Base-by-base conservation (phyloP, 2,113 vertebrate genomes). In the Lichenostomus cassidix region DNA sequence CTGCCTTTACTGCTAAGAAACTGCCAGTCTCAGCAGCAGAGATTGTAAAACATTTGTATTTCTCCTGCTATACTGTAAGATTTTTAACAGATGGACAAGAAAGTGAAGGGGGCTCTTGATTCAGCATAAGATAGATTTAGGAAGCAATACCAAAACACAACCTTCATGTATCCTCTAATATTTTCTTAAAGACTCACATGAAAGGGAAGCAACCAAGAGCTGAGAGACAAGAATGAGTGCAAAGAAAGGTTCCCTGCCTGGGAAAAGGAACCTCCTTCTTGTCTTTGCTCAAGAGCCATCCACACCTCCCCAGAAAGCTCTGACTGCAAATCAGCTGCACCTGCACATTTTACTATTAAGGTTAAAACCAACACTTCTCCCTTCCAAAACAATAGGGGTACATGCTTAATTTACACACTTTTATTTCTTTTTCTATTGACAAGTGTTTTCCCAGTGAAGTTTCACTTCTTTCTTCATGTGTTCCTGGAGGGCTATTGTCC, bases 1-100 rank as follows among this genome's bases (percentile, higher is more conserved):
- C 77, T 80, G 42, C 56, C 87, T 83, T 94, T 82, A 68, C 44
- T 60, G 56, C 64, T 92, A 64, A 79, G 81, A 87, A 91, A 62
- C 47, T 82, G 87, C 44, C 83, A 87, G 49, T 78, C 69, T 78
- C 69, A 81, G 68, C 63, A 83, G 33, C 50, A 90, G 59, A 91
- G 58, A 65, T 7, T 82, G 31, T 78, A 93, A 90, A 92, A 44
- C 29, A 64, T 15, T 52, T 71, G 28, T 46, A 37, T 89, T 78
- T 86, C n/a, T 44, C 20, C 37, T 15, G 6, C n/a, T 84, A 25
- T n/a, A 31, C 15, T 46, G 9, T 49, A 73, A 83, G 35, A 60
- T 71, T 92, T 91, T 91, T 78, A 89, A 84, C 58, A 84, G 39
- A 68, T 46, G 64, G 70, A 13, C 29, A 69, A 88, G 62, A 81